Conservation (phyloP, 2,888 invertebrate species). For the Amitus sp. region DNA sequence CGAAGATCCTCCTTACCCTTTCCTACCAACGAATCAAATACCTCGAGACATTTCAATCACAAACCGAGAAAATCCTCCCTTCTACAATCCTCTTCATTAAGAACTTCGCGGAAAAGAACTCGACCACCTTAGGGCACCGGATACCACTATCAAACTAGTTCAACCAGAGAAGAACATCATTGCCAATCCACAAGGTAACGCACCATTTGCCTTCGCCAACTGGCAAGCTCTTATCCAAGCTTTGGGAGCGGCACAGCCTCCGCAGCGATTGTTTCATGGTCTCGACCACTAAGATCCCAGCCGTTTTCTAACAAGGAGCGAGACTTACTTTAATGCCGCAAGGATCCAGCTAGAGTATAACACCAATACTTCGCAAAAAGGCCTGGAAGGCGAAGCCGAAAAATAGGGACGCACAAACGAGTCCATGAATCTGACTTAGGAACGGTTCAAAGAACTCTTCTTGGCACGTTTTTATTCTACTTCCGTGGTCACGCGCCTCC, state of each 20-base stretch:
- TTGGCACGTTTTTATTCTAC: not conserved
- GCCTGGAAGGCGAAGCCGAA: slow-evolving; percentile 15
- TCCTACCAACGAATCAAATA: no score
- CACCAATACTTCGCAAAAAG: not conserved
- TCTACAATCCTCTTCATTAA: no score
- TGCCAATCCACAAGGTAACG: no score
- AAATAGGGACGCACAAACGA: slow-evolving; percentile 16
- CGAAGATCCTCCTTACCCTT: no score
- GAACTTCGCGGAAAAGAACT: no score
- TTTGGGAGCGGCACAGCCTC: not conserved
- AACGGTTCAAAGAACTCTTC: slow-evolving; percentile 12
- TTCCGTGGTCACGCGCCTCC: not conserved
- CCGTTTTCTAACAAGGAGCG: slow-evolving; percentile 3
- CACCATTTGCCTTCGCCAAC: no score
- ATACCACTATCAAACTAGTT: no score
- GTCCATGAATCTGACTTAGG: slow-evolving; percentile 10
- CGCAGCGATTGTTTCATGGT: slow-evolving; percentile 9
- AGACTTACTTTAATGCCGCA: not conserved
- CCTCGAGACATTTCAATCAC: no score
- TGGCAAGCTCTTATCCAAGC: not conserved
- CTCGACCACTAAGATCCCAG: slow-evolving; percentile 17
- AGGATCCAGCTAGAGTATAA: not conserved
- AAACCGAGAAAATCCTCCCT: no score
- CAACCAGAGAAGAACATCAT: no score
- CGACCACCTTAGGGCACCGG: no score